Percentiles rank a stretch among this genome's conserved stretches.
phyloP scores from a whole-genome alignment of 2,797 vertebrate species.

The Thalassophryne amazonica region DNA sequence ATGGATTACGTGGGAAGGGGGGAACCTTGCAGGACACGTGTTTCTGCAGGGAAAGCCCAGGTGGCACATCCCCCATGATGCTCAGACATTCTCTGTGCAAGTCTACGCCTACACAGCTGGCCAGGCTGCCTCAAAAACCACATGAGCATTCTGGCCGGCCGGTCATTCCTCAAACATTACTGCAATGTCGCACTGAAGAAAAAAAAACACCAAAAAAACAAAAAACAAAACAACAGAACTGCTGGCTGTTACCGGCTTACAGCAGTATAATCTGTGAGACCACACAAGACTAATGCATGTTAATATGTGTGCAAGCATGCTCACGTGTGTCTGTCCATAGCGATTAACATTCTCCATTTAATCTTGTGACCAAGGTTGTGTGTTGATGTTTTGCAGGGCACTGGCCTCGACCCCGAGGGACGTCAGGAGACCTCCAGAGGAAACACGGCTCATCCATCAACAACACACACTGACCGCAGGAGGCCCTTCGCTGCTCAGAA shows the following conservation, averaged over 20 bases:
- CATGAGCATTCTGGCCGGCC: constrained; percentile 47
- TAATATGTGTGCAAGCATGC: not conserved
- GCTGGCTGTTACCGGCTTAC: constrained; percentile 27
- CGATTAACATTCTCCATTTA: constrained; percentile 51
- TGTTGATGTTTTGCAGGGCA: constrained; percentile 17
- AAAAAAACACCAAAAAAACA: too few species aligned
- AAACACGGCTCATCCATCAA: constrained; percentile 52
- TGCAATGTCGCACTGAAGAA: constrained; percentile 13
- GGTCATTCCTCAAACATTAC: constrained; percentile 59
- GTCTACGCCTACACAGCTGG: constrained; percentile 45
- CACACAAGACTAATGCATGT: constrained; percentile 13
- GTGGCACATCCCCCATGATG: constrained; percentile 10
- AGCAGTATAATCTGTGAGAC: constrained; percentile 21
- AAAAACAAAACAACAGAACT: constrained; percentile 47
- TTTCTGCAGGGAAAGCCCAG: constrained; percentile 31
- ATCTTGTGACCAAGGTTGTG: constrained; percentile 41
- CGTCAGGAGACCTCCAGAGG: constrained; percentile 28
- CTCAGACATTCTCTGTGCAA: constrained; percentile 10
- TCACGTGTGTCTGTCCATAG: constrained; percentile 25
- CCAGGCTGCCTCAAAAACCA: not conserved
- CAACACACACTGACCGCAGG: not conserved
- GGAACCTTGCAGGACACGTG: constrained; percentile 22
- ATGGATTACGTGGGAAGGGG: not conserved
- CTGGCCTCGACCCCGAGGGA: constrained; percentile 38
- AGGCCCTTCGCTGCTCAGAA: not conserved